Base-by-base conservation (phyloP, 2,888 invertebrate species). In the Noctua janthe region DNA sequence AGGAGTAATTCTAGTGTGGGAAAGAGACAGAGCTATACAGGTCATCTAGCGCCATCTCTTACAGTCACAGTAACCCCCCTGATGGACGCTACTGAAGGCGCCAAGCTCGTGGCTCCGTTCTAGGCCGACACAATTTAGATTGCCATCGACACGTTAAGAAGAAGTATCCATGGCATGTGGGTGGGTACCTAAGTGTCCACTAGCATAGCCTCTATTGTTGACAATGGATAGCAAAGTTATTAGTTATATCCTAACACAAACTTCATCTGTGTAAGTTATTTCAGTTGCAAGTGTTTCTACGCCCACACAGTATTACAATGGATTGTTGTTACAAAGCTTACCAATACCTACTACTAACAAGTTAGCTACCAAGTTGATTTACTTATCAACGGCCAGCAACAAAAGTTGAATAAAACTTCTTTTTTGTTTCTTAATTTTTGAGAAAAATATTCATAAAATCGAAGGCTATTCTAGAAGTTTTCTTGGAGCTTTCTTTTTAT, bases 211-310 rank as follows among this genome's bases (percentile, higher is more conserved):
- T 20, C 8, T 39, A 51, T n/a, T 49, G 43, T 29, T 56, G 64
- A 69, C 13, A 64, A 54, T 76, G 49, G 71, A 70, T 29, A 23
- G 0, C 35, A 35, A 59, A 35, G 0, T 62, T 77, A 39, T 15
- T 77, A 77, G 39, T 66, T 77, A 70, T 56, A n/a, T 70, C n/a
- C 4, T 8, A 59, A 56, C 17, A 83, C 54, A 43, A 70, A 83
- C 78, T 64, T 49, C 7, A n/a, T 23, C 35, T 43, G 8, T 10
- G n/a, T 70, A 47, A 76, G 39, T 64, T 77, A 70, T 64, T 35
- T n/a, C 47, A 64, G 23, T 56, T 8, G 47, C 20, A 59, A 43
- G 13, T 59, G 23, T 43, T 35, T n/a, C 62, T 47, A 43, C 39
- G 56, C 64, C 66, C 43, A 83, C 70, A 15, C 56, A 29, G 23